These are phyloP conservation scores for Caenorhabditis sp. DNA, from an alignment of 2,888 invertebrate genomes.

Conservation along the genomic window DNA sequence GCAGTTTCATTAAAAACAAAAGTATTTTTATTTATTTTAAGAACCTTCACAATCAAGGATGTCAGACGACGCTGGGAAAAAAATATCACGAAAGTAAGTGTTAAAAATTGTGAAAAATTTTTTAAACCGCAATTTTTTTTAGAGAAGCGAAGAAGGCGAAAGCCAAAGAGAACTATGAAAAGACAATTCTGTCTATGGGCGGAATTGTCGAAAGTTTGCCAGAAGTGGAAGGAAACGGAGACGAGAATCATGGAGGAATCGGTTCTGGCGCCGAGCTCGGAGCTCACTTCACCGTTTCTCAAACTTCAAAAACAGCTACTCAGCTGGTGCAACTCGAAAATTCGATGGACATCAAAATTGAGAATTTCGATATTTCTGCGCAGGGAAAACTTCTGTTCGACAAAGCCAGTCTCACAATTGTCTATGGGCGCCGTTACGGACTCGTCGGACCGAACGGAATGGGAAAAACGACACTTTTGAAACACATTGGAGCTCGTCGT, in stretches of 20 bases:
- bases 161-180: conserved; percentile 71
- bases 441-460: conserved; percentile 98
- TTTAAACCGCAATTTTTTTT: neutral
- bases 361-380: conserved; percentile 97
- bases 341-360: conserved; percentile 94
- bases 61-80: conserved; percentile 55
- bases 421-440: conserved; percentile 94
- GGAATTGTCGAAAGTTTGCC: conserved; percentile 68
- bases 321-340: conserved; percentile 86
- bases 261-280: conserved; percentile 84
- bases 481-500: conserved; percentile 91
- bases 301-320: conserved; percentile 83
- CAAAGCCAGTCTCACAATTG: conserved; percentile 93
- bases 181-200: conserved; percentile 75
- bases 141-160: conserved; percentile 67
- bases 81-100: conserved; percentile 60
- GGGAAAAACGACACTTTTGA: conserved; percentile 95
- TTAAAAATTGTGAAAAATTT: neutral
- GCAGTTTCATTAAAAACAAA: neutral
- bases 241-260: conserved; percentile 71
- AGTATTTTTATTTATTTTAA: neutral
- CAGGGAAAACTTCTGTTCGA: conserved; percentile 97
- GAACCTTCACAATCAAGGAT: conserved; percentile 27
- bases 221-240: conserved; percentile 31
- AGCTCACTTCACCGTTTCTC: conserved; percentile 95